Conservation (phyloP, 1,140 invertebrate species). For the Sminthurides bifidus region DNA sequence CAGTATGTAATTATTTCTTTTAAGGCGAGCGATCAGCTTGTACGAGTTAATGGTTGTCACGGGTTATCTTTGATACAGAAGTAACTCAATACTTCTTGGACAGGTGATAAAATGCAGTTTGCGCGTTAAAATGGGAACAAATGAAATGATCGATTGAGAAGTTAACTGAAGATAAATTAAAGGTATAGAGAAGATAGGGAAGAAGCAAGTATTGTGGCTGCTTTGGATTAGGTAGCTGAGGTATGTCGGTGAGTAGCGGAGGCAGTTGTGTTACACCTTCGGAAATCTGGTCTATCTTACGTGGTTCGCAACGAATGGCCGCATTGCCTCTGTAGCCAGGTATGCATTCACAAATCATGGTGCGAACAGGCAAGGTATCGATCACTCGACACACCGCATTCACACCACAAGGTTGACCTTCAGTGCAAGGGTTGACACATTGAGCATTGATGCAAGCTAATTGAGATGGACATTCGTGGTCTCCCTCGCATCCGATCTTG, state of each 20-base stretch:
- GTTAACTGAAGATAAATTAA: no score
- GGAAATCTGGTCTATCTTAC: slow-evolving; percentile 33
- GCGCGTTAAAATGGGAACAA: no score
- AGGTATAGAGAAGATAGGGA: no score
- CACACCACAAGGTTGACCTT: slow-evolving; percentile 34
- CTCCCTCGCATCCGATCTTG: slow-evolving; percentile 54
- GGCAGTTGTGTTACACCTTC: slow-evolving; percentile 2
- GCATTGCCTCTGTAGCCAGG: slow-evolving; percentile 70
- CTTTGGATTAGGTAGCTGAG: not conserved
- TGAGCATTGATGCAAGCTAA: slow-evolving; percentile 61
- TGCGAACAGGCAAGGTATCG: slow-evolving; percentile 70
- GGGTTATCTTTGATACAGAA: no score
- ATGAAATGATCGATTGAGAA: no score
- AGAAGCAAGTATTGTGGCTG: no score
- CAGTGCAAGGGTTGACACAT: slow-evolving; percentile 52
- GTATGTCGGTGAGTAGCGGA: slow-evolving; percentile 1
- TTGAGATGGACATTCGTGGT: slow-evolving; percentile 71
- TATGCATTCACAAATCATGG: slow-evolving; percentile 76
- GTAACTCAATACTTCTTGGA: no score
- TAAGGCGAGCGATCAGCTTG: no score
- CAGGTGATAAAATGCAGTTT: no score
- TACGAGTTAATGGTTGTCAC: no score
- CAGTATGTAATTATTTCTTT: no score
- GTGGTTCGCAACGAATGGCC: slow-evolving; percentile 54
- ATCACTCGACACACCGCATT: slow-evolving; percentile 65